Conservation (phyloP, 2,888 invertebrate species). For the Parnassius glacialis region DNA sequence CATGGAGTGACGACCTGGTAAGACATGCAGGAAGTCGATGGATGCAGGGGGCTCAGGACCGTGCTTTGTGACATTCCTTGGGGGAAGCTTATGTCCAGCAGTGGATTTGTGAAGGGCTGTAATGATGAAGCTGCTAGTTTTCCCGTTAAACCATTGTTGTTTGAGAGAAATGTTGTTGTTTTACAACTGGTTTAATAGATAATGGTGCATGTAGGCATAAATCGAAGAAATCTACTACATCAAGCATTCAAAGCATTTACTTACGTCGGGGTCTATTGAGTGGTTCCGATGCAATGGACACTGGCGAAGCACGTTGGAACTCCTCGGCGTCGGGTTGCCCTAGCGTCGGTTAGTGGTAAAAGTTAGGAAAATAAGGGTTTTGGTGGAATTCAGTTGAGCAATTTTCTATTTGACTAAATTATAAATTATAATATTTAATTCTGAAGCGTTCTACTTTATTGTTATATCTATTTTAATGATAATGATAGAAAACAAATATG, state of each 20-base stretch:
- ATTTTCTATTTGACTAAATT: conserved; percentile 8
- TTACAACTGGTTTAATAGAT: too few relatives aligned
- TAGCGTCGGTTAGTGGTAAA: conserved; percentile 35
- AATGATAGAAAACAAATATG: too few relatives aligned
- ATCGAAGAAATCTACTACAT: background rate
- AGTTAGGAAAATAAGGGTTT: conserved; percentile 13
- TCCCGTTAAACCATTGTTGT: background rate
- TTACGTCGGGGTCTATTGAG: conserved; percentile 34
- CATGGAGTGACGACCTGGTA: too few relatives aligned
- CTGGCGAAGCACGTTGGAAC: conserved; percentile 31
- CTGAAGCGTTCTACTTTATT: too few relatives aligned
- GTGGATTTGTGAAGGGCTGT: too few relatives aligned
- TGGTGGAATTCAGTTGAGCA: conserved; percentile 17
- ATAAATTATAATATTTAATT: background rate
- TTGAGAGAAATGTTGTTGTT: too few relatives aligned
- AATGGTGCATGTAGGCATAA: background rate
- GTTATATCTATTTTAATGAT: too few relatives aligned
- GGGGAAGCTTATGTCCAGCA: too few relatives aligned
- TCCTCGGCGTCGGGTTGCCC: conserved; percentile 54
- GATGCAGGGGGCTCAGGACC: too few relatives aligned
- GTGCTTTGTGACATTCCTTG: too few relatives aligned
- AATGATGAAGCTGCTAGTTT: too few relatives aligned
- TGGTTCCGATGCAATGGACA: conserved; percentile 31
- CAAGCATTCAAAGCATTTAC: conserved; percentile 28
- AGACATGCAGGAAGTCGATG: too few relatives aligned